These are phyloP conservation scores for Vulpes ferrilata DNA, from an alignment of 2,113 vertebrate genomes.

Conservation along the genomic window DNA sequence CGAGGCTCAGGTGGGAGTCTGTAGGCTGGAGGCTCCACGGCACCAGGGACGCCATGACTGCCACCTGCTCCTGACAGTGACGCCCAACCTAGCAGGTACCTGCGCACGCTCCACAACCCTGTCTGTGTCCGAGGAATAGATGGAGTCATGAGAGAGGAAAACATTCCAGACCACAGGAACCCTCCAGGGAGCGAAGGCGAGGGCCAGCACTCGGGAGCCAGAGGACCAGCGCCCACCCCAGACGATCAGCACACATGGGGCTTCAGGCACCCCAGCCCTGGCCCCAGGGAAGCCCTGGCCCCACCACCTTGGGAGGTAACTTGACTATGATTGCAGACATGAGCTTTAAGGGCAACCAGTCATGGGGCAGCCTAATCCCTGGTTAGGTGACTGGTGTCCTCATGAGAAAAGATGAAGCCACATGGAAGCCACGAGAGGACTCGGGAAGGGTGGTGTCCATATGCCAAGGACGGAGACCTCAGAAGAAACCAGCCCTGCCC, in stretches of 20 bases:
- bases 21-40: not conserved
- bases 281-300: not conserved
- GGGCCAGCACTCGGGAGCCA: too few species aligned
- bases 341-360: not conserved
- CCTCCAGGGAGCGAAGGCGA: not conserved
- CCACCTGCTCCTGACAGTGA: not conserved
- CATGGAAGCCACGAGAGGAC: not conserved
- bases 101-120: too few species aligned
- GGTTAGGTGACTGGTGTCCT: not conserved
- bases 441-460: not conserved
- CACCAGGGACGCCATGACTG: fast-evolving
- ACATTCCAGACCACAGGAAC: not conserved
- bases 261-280: fast-evolving
- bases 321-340: not conserved
- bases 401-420: fast-evolving
- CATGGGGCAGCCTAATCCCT: not conserved
- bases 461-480: not conserved
- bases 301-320: not conserved
- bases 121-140: not conserved
- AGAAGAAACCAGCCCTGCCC: not conserved
- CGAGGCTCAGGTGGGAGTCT: too few species aligned
- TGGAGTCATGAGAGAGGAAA: not conserved
- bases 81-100: too few species aligned
- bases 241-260: not conserved
- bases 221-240: not conserved